phyloP scores from a whole-genome alignment of 2,888 invertebrate genomes.

The Drosophila tripunctata region DNA sequence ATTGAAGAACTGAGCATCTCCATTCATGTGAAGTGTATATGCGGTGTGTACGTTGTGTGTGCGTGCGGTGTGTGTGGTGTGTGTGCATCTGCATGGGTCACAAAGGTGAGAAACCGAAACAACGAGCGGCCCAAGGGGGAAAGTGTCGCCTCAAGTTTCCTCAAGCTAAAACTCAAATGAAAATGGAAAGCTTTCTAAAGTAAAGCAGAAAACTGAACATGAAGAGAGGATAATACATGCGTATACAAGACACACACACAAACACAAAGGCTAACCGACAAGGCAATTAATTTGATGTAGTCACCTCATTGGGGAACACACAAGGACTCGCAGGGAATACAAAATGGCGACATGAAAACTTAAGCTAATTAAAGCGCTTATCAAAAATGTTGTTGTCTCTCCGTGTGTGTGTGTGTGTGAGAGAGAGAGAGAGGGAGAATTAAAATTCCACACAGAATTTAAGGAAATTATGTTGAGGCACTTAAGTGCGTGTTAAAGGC shows the following conservation, averaged over 20 bases:
- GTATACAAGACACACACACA: constrained; percentile 8
- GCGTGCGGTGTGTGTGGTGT: not conserved
- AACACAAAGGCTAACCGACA: constrained; percentile 22
- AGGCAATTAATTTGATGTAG: constrained; percentile 64
- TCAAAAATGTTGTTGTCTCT: constrained; percentile 27
- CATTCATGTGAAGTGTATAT: constrained; percentile 9
- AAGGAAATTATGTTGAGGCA: constrained; percentile 49
- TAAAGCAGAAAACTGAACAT: constrained; percentile 14
- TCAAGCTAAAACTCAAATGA: constrained; percentile 22
- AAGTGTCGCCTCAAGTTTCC: constrained; percentile 14
- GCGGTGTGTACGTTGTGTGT: not conserved
- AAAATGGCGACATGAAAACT: constrained; percentile 53
- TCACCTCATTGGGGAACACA: constrained; percentile 43
- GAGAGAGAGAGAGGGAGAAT: constrained; percentile 20
- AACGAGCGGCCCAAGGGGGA: not conserved
- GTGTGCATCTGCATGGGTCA: constrained; percentile 12
- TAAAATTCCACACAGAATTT: constrained; percentile 46
- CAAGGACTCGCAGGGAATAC: constrained; percentile 22
- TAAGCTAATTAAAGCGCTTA: constrained; percentile 65
- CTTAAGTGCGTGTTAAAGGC: constrained; percentile 50
- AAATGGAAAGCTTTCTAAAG: constrained; percentile 41
- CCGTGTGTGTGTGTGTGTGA: not conserved
- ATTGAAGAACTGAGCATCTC: constrained; percentile 46
- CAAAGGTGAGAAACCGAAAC: constrained; percentile 27
- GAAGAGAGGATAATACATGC: constrained; percentile 15